Conservation (phyloP, 2,797 vertebrate species). For the Tenualosa thibaudeaui region DNA sequence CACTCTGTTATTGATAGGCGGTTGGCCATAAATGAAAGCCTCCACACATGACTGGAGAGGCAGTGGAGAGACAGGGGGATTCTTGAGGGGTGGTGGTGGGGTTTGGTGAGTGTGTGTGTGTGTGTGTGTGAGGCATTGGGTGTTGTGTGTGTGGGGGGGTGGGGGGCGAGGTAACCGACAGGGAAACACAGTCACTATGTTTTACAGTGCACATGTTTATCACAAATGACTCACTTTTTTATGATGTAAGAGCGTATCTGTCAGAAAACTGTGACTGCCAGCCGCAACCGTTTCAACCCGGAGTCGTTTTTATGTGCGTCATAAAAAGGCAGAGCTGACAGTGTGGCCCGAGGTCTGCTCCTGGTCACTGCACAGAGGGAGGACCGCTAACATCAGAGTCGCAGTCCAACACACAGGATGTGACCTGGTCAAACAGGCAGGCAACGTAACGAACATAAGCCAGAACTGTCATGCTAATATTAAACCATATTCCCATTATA, state of each 20-base stretch:
- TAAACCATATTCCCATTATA: background rate
- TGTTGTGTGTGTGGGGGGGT: background rate
- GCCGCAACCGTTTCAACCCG: conserved; percentile 67
- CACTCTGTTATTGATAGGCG: conserved; percentile 70
- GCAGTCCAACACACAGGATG: background rate
- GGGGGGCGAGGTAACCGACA: conserved; percentile 43
- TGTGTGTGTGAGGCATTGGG: background rate
- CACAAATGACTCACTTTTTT: conserved; percentile 73
- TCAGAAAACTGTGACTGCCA: conserved; percentile 64
- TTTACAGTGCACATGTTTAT: conserved; percentile 80
- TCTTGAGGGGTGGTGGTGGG: background rate
- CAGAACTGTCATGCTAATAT: background rate
- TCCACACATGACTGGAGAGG: conserved; percentile 34
- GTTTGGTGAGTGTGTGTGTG: background rate
- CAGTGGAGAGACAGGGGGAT: background rate
- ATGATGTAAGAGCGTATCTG: conserved; percentile 68
- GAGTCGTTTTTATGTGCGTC: conserved; percentile 68
- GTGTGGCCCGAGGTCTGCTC: conserved; percentile 61
- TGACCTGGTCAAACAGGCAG: background rate
- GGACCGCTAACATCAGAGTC: background rate
- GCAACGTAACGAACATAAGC: background rate
- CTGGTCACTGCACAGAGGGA: conserved; percentile 57
- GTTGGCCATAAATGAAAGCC: conserved; percentile 65
- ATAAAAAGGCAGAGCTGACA: conserved; percentile 59
- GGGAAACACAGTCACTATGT: conserved; percentile 64